These are phyloP conservation scores for Microtus richardsoni DNA, from an alignment of 2,113 vertebrate species.

Conservation along the genomic window DNA sequence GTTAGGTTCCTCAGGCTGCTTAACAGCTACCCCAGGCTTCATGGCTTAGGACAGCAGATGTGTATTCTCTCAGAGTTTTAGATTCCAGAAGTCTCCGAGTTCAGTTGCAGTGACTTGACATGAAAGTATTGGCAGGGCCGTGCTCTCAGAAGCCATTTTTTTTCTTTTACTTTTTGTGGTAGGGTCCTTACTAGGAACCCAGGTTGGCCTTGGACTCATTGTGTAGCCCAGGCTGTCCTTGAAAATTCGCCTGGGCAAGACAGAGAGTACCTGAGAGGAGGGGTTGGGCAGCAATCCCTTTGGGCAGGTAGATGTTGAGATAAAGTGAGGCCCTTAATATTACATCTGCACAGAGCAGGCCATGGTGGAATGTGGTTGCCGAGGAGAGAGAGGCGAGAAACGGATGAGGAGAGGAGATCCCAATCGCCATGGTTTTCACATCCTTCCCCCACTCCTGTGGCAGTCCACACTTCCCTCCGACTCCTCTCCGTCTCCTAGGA, in stretches of 20 bases:
- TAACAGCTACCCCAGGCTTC: background rate
- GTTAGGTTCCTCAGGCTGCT: background rate
- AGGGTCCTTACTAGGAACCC: background rate
- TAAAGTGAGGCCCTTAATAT: background rate
- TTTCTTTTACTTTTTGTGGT: background rate
- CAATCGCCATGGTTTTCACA: background rate
- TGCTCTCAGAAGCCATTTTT: background rate
- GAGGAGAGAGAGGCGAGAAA: background rate
- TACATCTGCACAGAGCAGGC: background rate
- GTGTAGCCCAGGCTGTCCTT: background rate
- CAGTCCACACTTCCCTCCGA: background rate
- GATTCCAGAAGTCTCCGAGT: background rate
- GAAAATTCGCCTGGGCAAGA: background rate
- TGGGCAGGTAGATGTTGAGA: background rate
- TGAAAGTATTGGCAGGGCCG: background rate
- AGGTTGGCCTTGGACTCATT: background rate
- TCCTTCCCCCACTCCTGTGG: background rate
- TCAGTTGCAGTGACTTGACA: background rate
- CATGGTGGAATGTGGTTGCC: background rate
- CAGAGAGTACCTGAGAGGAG: background rate
- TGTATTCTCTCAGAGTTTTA: background rate
- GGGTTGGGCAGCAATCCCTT: too few relatives aligned
- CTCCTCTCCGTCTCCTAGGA: background rate
- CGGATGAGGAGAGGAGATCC: background rate
- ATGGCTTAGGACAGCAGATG: constrained; percentile 14